Base-by-base conservation (phyloP, 2,797 vertebrate genomes). In the Cetoscarus ocellatus region DNA sequence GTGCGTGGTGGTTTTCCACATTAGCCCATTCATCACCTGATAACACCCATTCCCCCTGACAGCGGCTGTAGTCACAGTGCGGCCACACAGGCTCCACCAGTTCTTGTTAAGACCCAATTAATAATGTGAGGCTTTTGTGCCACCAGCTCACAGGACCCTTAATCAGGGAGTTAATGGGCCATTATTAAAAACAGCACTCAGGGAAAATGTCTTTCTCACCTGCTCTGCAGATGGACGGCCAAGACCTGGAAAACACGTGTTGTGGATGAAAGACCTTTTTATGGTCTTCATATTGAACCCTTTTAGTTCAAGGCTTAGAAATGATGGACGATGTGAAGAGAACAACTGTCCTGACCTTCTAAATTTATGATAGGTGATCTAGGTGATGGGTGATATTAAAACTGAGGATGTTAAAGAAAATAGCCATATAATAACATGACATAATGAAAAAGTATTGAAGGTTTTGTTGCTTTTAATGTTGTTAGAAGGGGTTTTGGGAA, bases 81-180 rank as follows among this genome's bases (percentile, higher is more conserved):
- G 77, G 72, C 77, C 10, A 15, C 79, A 53, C 57, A 42, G 58
- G 34, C 80, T 80, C 80, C 80, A 77, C 67, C 75, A 51, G 71
- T 80, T 36, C 63, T 86, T 78, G 80, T 90, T 91, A 86, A 85
- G 74, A 80, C 39, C 77, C 91, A 86, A 85, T 92, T 92, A 93
- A 90, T 90, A 92, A 84, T 61, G 58, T 3, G 3, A 63, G 82
- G 67, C 73, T 77, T 75, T 75, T 70, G 76, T 86, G 73, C 72
- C 77, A 81, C 59, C 72, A 58, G 77, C 77, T 84, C 71, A 47
- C 78, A 63, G 65, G 85, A 79, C 84, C 85, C 85, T 92, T 88
- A 92, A 89, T 92, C 89, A 85, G 79, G 40, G 80, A 77, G 82
- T 81, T 90, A 93, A 94, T 94, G 90, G 91, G 57, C 69, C 73